Conservation (phyloP, 1,140 invertebrate species). For the Bombus balteatus region DNA sequence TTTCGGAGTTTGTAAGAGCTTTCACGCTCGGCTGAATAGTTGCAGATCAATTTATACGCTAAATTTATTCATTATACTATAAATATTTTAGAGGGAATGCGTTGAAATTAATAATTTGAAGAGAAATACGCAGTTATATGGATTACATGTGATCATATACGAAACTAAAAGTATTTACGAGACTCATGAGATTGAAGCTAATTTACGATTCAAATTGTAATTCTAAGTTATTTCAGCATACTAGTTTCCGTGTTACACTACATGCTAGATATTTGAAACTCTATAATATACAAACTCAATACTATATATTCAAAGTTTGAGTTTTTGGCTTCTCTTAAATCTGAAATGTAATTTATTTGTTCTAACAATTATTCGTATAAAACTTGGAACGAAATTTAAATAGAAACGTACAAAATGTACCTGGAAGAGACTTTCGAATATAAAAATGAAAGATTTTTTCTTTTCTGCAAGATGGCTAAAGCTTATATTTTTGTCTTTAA, state of each 20-base stretch:
- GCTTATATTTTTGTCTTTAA: no score
- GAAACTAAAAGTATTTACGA: neutral
- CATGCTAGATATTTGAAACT: neutral
- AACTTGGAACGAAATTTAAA: no score
- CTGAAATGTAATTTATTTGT: no score
- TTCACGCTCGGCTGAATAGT: neutral
- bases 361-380: no score
- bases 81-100: neutral
- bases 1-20: constrained; percentile 27
- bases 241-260: neutral
- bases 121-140: neutral
- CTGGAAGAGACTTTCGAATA: no score
- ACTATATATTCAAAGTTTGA: no score
- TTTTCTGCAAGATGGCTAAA: no score
- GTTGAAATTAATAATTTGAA: neutral
- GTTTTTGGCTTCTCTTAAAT: no score
- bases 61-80: constrained; percentile 26
- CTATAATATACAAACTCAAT: no score
- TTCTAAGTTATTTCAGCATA: neutral
- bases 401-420: no score
- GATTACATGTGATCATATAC: neutral
- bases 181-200: neutral
- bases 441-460: no score
- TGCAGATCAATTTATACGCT: constrained; percentile 23
- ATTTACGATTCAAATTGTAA: constrained; percentile 7